Evolutionary conservation across 2,113 vertebrate genomes (phyloP), one percentile per base, ranked within the genome.

Genomic region (Probosciger aterrimus): DNA sequence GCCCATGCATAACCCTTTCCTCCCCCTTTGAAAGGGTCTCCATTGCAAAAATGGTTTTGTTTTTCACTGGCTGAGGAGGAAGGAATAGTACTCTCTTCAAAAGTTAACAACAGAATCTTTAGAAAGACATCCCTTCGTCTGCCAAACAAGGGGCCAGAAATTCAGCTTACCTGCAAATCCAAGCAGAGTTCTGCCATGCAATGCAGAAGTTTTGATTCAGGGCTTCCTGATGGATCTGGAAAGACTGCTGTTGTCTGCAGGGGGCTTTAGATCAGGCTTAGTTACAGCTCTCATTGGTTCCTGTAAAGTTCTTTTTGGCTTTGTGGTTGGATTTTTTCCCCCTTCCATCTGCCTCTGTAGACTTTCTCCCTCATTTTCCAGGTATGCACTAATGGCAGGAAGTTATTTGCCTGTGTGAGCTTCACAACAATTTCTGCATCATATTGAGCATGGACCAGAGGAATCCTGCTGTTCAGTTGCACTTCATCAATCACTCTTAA

Each of bases 301-400:
- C 71, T 83, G 30, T 75, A 55, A 81, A 6, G 6, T 43, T 62
- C 31, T 88, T 28, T 28, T 83, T 93, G 87, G 28, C 19, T 71
- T 65, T 62, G 47, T 68, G 25, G 9, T 20, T 80, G 23, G 18
- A 28, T 30, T 37, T 18, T 31, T 6, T 1, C 0, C 0, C 8
- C 5, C 3, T 4, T 74, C 12, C 15, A 7, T 31, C 60, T 71
- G 28, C 43, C 22, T 62, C 64, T 81, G 50, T 33, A 41, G 73
- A 73, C 18, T 3, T 6, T 46, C 55, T 88, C 19, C 10, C 27
- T 60, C 17, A 0, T 57, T 83, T 35, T 71, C 35, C 33, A 49
- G 52, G 50, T 23, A 43, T 9, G 10, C 0, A 2, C 12, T 77
- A 55, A 55, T 64, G 33, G 33, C 55, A 82, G 62, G 68, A 89